A percentile compares a stretch with the other conserved stretches of the same genome.
Evolutionary conservation across 2,113 vertebrate genomes (phyloP).

Genomic region (Bubo bubo): DNA sequence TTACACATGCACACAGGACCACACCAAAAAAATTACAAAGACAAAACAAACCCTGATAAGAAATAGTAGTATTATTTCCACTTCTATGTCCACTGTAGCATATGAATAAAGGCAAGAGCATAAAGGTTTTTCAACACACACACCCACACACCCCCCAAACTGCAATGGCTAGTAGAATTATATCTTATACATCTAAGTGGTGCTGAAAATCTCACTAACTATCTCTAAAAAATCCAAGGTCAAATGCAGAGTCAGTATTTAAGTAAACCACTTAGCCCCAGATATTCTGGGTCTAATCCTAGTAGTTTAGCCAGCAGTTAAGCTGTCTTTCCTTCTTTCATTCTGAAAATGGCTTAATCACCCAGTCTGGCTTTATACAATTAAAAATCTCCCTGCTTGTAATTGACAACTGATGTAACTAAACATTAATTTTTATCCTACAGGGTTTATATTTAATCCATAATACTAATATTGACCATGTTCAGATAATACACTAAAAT

Average conservation of each 20-base stretch:
- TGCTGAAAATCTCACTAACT: neutral
- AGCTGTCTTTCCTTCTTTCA: neutral
- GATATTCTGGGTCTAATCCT: neutral
- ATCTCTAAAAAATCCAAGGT: neutral
- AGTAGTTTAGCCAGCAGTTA: neutral
- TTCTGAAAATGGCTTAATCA: neutral
- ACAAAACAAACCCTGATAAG: neutral
- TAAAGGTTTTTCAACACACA: neutral
- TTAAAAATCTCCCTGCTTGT: neutral
- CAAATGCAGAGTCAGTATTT: neutral
- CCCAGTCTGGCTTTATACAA: neutral
- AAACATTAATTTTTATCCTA: neutral
- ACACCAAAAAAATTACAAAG: neutral
- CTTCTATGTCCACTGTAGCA: accelerated
- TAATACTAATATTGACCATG: neutral
- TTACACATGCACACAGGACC: neutral
- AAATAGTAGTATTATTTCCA: neutral
- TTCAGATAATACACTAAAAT: neutral
- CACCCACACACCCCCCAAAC: accelerated
- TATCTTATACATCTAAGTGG: neutral
- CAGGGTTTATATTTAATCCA: neutral
- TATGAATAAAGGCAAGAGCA: neutral
- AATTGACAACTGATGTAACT: neutral
- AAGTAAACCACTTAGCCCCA: neutral
- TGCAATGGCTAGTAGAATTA: neutral